Base-by-base conservation (phyloP, 2,113 vertebrate species). In the Pomatorhinus ruficollis region DNA sequence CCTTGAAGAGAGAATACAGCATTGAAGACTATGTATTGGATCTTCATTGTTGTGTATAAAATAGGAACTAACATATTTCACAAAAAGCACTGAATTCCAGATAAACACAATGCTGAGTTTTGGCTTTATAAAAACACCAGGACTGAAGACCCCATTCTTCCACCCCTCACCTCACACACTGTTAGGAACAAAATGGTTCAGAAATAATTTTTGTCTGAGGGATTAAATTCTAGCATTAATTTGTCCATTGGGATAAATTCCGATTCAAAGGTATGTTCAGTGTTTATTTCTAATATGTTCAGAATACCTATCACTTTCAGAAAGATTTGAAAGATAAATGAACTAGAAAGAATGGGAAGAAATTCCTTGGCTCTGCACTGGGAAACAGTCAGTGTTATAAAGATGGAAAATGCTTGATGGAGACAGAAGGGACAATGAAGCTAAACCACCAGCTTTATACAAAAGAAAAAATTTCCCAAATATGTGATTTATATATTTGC, bases 381-480 rank as follows among this genome's bases (percentile, higher is more conserved):
- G 39, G 37, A 91, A 83, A 78, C 56, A 59, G 8, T 47, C 25
- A 5, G 28, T 72, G 30, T 84, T 90, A 56, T 9, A 72, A 70
- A 66, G 52, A 50, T 33, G 5, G 37, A 66, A 92, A 87, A 74
- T 27, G 1, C 27, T 45, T 37, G 24, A 28, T 42, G 33, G 56
- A 83, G n/a, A 16, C 12, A 77, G 56, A 92, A 76, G 45, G 33
- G 27, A 9, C 19, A 84, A 22, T 83, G 56, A 63, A 93, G 86
- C 50, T 52, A 95, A 95, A 61, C 6, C 18, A 45, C 11, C 16
- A 89, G 18, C 28, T 57, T 90, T 54, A 90, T 66, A 74, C 6
- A 81, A 28, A 5, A 42, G 30, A 57, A 21, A 77, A 37, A 50
- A 75, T 33, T 2, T 0, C 0, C 3, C 0, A 20, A 14, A 22